Evolutionary conservation across 2,797 vertebrate species (phyloP).

Genomic region (Pseudochirops corinnae): DNA sequence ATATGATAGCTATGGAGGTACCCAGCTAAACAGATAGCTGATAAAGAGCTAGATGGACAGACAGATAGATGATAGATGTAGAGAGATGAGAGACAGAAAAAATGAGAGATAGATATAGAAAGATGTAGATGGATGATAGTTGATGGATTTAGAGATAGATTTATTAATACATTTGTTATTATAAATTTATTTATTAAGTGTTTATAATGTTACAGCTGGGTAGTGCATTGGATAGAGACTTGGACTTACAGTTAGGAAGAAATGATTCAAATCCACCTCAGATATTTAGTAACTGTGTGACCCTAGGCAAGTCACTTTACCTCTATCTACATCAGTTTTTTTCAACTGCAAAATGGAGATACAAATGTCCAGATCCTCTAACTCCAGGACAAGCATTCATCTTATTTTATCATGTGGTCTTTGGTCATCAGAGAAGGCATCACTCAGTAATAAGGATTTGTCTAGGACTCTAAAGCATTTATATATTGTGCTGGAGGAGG

Average conservation of each 20-base stretch:
- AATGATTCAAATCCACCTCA: background rate
- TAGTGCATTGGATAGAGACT: background rate
- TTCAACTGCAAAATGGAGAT: background rate
- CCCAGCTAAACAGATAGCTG: too few relatives aligned
- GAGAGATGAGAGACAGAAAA: too few relatives aligned
- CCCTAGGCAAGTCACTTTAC: background rate
- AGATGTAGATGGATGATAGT: too few relatives aligned
- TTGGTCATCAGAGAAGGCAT: background rate
- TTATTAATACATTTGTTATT: too few relatives aligned
- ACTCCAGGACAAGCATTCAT: background rate
- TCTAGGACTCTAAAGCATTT: background rate
- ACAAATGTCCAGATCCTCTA: background rate
- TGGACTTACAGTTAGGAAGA: background rate
- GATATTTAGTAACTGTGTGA: background rate
- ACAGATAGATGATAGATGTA: too few relatives aligned
- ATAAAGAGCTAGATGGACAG: too few relatives aligned
- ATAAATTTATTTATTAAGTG: too few relatives aligned
- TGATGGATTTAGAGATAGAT: too few relatives aligned
- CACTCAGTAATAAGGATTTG: background rate
- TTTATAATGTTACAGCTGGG: background rate
- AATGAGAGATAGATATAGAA: too few relatives aligned
- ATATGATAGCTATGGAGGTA: too few relatives aligned
- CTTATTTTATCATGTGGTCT: background rate
- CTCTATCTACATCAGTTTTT: background rate
- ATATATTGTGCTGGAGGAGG: fast-evolving